Base-by-base conservation (phyloP, 2,113 vertebrate species). In the Ageneiosus marmoratus region DNA sequence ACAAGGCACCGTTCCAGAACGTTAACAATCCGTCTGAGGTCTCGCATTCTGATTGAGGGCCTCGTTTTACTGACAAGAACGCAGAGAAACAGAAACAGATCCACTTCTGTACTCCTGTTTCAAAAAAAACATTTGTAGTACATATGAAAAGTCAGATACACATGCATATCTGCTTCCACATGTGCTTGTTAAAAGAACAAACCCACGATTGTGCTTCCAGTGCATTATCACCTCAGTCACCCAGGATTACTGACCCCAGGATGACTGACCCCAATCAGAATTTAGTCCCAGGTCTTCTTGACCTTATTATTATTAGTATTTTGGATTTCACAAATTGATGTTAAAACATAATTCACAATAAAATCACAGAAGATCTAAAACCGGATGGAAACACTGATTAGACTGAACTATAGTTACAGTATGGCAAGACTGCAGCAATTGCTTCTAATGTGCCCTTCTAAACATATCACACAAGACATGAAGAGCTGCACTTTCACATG, bases 1-100 rank as follows among this genome's bases (percentile, higher is more conserved):
- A 91, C 89, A 92, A 93, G 91, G 93, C 92, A 93, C 92, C 88
- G 79, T 90, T 89, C 88, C 88, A 91, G 85, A 92, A 89, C 79
- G 77, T 76, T 79, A 80, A 83, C 83, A 83, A 93, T 90, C 86
- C 81, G 79, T 88, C 88, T 87, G 89, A 88, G 79, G 87, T 90
- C 85, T 90, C 80, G 83, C 77, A 86, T 88, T 58, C 84, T 84
- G 83, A 86, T 63, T 82, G 83, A 83, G 74, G 69, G 37, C 81
- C 78, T 72, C 84, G 67, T 77, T 82, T 80, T 22, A 87, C 76
- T 8, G 8, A 44, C 65, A 78, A 58, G 58, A 77, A 82, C 63
- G 62, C 46, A 80, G 69, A 77, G 22, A 85, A 83, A 87, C 77
- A 77, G 56, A 76, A 82, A 79, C 44, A 77, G 69, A 80, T 77